Base-by-base conservation (phyloP, 2,797 vertebrate genomes). In the Hozukius guyotensis region DNA sequence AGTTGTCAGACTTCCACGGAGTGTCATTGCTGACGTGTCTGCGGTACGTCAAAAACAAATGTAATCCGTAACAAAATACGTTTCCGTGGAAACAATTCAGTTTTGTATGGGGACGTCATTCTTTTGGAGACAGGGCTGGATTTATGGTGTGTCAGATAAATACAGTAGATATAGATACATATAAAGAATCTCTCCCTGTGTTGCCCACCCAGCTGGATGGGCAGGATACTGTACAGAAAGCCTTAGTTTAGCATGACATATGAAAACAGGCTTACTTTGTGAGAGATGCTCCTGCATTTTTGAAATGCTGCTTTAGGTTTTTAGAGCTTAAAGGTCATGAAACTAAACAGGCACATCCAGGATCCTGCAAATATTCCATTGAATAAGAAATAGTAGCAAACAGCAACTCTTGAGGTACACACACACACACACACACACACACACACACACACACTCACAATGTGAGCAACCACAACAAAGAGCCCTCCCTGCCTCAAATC, bases 21-120 rank as follows among this genome's bases (percentile, higher is more conserved):
- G 42, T 46, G 42, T 46, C 42, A 46, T 46, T 46, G 0, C 6
- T 8, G 16, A 46, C 42, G 42, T 46, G 42, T 46, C 16, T 46
- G 42, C 42, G 16, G 16, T 46, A 18, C 16, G 0, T 46, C 0
- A 46, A 0, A 46, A 46, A 46, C 16, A 46, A 38, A 38, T 38
- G 36, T 38, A 38, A 46, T 46, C 42, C 6, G 16, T 46, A 46
- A 18, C 42, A 18, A 46, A 46, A 18, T 18, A 46, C 42, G 16
- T 46, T 46, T 46, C 42, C 42, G 0, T 46, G 42, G 42, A 46
- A 8, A 46, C 6, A 46, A 46, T 46, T 16, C 42, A 18, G 42
- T 18, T 46, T 46, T 46, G 42, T 46, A 46, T 46, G 16, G 42
- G 42, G 16, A 46, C 3, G 1, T 46, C 0, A 46, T 18, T 46